Evolutionary conservation across 2,888 invertebrate species (phyloP), one percentile per base, ranked within the genome.

Genomic region (Oligia latruncula): DNA sequence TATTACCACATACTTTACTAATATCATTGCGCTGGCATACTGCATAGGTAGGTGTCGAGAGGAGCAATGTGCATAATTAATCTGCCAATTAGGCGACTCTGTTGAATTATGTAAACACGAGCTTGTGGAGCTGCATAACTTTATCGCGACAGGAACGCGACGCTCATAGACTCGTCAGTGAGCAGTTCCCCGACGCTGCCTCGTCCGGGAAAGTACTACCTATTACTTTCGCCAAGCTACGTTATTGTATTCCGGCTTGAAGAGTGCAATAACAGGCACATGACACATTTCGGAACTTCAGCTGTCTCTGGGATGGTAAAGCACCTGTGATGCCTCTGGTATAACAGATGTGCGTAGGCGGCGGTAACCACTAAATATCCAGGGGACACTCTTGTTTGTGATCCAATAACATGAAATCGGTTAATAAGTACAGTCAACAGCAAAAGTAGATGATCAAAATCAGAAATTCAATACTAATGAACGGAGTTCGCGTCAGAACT

Each of bases 21-120:
- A 52, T 72, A 52, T 35, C n/a, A 20, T 29, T 58, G 58, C 35
- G 2, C 23, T 52, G 35, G 8, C 35, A 58, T 5, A 17, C 29
- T 43, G 74, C 43, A 29, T 15, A 29, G 17, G 23, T 1, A 35
- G 58, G 23, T 35, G 52, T 29, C 6, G 46, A n/a, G 46, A 75
- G 75, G 43, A 46, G 35, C 55, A 23, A 65, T 58, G 23, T 65
- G 35, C 65, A 65, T 65, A 78, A 78, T 55, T 55, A 58, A 78
- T 46, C 29, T 29, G 29, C 17, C 70, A 52, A 40, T 60, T 67
- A 55, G 35, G 11, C 15, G 35, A 15, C 49, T 52, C 62, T 35
- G 60, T 52, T 40, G 52, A 20, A 77, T 55, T 55, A 78, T 77
- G 35, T 65, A 55, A 65, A 64, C 52, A 23, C 13, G 29, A 64